phyloP scores from a whole-genome alignment of 2,888 invertebrate species.

The Amphipyra berbera region DNA sequence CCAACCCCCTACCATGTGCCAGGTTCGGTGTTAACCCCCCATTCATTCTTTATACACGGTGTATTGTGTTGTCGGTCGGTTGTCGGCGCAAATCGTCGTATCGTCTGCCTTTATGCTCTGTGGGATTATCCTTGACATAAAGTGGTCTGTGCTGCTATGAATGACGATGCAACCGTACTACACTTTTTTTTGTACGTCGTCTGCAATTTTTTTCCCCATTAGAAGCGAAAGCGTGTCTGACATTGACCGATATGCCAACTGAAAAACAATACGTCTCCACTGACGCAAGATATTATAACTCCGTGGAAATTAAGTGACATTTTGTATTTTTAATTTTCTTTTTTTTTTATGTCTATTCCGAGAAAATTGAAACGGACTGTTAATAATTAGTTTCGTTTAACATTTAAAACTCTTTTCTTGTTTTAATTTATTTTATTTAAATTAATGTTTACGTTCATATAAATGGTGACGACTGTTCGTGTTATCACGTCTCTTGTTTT shows the following conservation, averaged over 20 bases:
- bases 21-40: constrained; percentile 89
- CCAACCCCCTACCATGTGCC: constrained; percentile 95
- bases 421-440: constrained; percentile 26
- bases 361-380: constrained; percentile 41
- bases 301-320: constrained; percentile 55
- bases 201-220: constrained; percentile 65
- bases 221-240: constrained; percentile 80
- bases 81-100: constrained; percentile 23
- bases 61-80: constrained; percentile 33
- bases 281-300: constrained; percentile 53
- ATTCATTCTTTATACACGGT: constrained; percentile 44
- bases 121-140: constrained; percentile 55
- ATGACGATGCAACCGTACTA: constrained; percentile 57
- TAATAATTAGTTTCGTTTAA: constrained; percentile 44
- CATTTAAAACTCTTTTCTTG: constrained; percentile 31
- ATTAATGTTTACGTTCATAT: constrained; percentile 18
- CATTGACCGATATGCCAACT: constrained; percentile 84
- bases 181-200: constrained; percentile 45
- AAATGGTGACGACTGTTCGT: background rate
- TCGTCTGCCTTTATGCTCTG: constrained; percentile 33
- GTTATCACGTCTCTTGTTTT: constrained; percentile 2
- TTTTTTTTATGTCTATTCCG: constrained; percentile 32
- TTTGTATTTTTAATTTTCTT: constrained; percentile 47
- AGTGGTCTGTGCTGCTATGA: constrained; percentile 44
- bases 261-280: constrained; percentile 78